phyloP scores from a whole-genome alignment of 2,888 invertebrate genomes.

The Drosophila greeni region DNA sequence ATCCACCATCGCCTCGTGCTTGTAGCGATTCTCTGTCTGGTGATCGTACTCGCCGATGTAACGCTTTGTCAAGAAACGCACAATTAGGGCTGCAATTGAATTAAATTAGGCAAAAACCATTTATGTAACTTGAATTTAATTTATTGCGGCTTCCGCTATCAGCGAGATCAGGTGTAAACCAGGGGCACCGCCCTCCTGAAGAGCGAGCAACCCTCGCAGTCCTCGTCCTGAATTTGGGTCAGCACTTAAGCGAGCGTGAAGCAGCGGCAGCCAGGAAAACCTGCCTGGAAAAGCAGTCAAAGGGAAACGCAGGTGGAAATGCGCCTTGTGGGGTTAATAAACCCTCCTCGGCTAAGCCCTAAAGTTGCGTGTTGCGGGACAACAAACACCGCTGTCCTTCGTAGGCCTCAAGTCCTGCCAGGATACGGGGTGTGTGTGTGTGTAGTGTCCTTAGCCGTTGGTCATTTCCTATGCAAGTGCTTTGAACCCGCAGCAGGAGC shows the following conservation, averaged over 20 bases:
- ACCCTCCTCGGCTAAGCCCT: slow-evolving; percentile 62
- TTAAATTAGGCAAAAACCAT: slow-evolving; percentile 33
- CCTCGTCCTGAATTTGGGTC: slow-evolving; percentile 55
- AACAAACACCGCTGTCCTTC: slow-evolving; percentile 48
- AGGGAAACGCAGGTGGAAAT: slow-evolving; percentile 56
- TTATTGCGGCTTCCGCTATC: slow-evolving; percentile 27
- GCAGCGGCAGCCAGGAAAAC: slow-evolving; percentile 21
- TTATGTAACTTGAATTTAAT: slow-evolving; percentile 51
- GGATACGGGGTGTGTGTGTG: slow-evolving; percentile 1
- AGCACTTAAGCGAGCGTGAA: slow-evolving; percentile 64
- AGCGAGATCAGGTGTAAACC: slow-evolving; percentile 62
- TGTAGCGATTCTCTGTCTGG: slow-evolving; percentile 94
- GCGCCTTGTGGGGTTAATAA: slow-evolving; percentile 66
- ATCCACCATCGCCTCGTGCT: slow-evolving; percentile 92
- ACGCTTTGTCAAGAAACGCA: slow-evolving; percentile 93
- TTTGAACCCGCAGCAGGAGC: slow-evolving; percentile 48
- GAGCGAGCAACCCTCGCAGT: slow-evolving; percentile 39
- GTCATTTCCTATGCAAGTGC: slow-evolving; percentile 65
- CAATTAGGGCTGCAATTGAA: slow-evolving; percentile 86
- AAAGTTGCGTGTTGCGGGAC: slow-evolving; percentile 68
- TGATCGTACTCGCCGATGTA: slow-evolving; percentile 98
- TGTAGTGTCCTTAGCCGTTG: slow-evolving; percentile 26
- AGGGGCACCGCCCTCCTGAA: slow-evolving; percentile 48
- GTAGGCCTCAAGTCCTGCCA: slow-evolving; percentile 15
- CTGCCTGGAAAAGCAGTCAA: slow-evolving; percentile 7